Base-by-base conservation (phyloP, 2,113 vertebrate genomes). In the Lagopus leucura region DNA sequence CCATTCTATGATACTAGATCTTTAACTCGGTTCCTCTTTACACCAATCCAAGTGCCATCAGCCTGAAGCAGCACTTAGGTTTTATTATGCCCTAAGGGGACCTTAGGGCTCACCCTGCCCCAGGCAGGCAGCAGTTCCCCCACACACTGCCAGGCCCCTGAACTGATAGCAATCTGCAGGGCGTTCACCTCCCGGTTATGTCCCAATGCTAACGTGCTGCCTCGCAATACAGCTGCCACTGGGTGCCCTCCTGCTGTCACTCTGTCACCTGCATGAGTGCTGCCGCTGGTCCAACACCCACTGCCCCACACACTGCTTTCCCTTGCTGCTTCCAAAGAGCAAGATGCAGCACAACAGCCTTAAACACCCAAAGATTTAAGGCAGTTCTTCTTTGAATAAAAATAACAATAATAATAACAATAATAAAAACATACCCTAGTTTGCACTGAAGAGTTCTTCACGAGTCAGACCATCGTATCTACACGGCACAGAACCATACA, bases 121-220 rank as follows among this genome's bases (percentile, higher is more conserved):
- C 5, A 52, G 43, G 10, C 4, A 3, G 0, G 0, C 67, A 64
- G n/a, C 28, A 14, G 32, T 3, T 70, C 70, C 82, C 34, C 45
- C 0, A 1, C 32, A 82, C 52, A 6, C 30, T 57, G 30, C 28
- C 54, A 30, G 27, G 27, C 52, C 52, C 15, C 52, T 5, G 27
- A 54, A 15, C 52, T 30, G 27, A 54, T 2, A 27, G 52, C 52
- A 30, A 30, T 3, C 19, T 0, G 0, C 87, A 60, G 38, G 0
- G 0, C 8, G 0, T 30, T 47, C 71, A 2, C 78, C 50, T 47
- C n/a, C 58, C 30, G 0, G 36, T 81, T 61, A 40, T 34, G 40
- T 50, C 6, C 6, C 10, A 24, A 34, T 2, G 2, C n/a, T 27
- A 55, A 70, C 1, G 5, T 3, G 74, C 73, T 50, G 55, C 34